Evolutionary conservation across 2,888 invertebrate genomes (phyloP).

Genomic region (Epiblema foenella): DNA sequence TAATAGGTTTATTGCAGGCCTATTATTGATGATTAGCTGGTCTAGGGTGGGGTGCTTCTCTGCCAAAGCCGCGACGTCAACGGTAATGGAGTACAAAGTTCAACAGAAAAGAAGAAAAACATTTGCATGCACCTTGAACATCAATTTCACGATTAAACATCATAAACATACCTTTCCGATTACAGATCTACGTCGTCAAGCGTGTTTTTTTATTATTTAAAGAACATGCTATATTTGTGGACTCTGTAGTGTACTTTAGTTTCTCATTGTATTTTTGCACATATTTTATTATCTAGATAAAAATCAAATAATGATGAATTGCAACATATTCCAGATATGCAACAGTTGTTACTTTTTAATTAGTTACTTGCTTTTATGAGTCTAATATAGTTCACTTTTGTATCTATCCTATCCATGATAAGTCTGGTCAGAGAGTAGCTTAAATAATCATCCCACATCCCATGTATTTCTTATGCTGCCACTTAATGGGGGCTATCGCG

Average conservation of each 20-base stretch:
- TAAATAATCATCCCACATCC: background rate
- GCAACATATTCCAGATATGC: background rate
- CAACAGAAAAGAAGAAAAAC: constrained; percentile 7
- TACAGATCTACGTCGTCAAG: background rate
- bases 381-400: too few relatives aligned
- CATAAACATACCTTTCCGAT: background rate
- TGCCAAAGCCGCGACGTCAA: constrained; percentile 19
- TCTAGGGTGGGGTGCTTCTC: constrained; percentile 22
- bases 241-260: background rate
- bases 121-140: constrained; percentile 9
- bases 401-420: too few relatives aligned
- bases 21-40: constrained; percentile 39
- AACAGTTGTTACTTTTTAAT: background rate
- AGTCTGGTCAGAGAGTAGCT: background rate
- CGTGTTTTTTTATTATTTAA: background rate
- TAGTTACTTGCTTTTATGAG: background rate
- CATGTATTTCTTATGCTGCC: too few relatives aligned
- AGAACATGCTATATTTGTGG: background rate
- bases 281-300: background rate
- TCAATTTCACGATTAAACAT: background rate
- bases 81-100: constrained; percentile 34
- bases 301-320: background rate
- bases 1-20: constrained; percentile 37
- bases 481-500: too few relatives aligned
- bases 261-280: background rate